Evolutionary conservation across 2,888 invertebrate genomes (phyloP), one percentile per base, ranked within the genome.

Genomic region (Cosmia trapezina): DNA sequence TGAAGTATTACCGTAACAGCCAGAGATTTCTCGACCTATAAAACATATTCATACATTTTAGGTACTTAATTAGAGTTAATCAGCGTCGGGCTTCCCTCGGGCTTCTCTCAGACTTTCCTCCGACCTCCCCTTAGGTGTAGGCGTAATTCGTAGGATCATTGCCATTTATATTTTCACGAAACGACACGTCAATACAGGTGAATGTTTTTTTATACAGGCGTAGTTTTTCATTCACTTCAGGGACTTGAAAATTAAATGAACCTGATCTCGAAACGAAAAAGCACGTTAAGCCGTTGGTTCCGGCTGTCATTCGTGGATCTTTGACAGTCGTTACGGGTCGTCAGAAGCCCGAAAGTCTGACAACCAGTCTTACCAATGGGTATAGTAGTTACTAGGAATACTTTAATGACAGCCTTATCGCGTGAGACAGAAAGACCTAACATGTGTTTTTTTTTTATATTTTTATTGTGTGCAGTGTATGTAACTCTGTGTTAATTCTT

Each of bases 261-360:
- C 45, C 17, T n/a, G 45, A 59, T 67, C n/a, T 53, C n/a, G 11
- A 33, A 41, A 68, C 14, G n/a, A n/a, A n/a, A n/a, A n/a, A n/a
- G n/a, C n/a, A n/a, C n/a, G n/a, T n/a, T n/a, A n/a, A n/a, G n/a
- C n/a, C n/a, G n/a, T n/a, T n/a, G n/a, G n/a, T n/a, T n/a, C n/a
- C n/a, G n/a, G n/a, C n/a, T n/a, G n/a, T n/a, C n/a, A n/a, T n/a
- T n/a, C n/a, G n/a, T n/a, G n/a, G n/a, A n/a, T n/a, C n/a, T n/a
- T n/a, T n/a, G n/a, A n/a, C n/a, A n/a, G n/a, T n/a, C n/a, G n/a
- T n/a, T n/a, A n/a, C n/a, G n/a, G n/a, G n/a, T n/a, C n/a, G n/a
- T n/a, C n/a, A n/a, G n/a, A n/a, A n/a, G n/a, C n/a, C n/a, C n/a
- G n/a, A n/a, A n/a, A n/a, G n/a, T n/a, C n/a, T n/a, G n/a, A n/a